Evolutionary conservation across 2,113 vertebrate genomes (phyloP).

Genomic region (Andinoacara biseriatus): DNA sequence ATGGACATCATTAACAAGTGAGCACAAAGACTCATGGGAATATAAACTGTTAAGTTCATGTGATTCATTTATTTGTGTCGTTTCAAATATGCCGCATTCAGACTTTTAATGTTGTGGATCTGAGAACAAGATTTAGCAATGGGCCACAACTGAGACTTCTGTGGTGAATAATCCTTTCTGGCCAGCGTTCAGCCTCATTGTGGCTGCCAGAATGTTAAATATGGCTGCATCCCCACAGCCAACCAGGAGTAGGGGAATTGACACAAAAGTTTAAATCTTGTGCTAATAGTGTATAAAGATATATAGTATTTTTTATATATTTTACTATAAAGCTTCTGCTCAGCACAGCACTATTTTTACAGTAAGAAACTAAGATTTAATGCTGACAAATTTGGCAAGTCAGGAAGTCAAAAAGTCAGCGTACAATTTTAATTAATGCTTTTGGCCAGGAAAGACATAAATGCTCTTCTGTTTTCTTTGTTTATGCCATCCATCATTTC

Average conservation of each 20-base stretch:
- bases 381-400: slow-evolving; percentile 1
- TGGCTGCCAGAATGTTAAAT: neutral
- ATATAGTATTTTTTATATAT: neutral
- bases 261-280: neutral
- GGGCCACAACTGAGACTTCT: neutral
- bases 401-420: slow-evolving; percentile 7
- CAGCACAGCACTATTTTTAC: neutral
- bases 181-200: neutral
- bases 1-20: neutral
- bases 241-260: neutral
- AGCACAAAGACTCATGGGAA: neutral
- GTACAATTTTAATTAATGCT: neutral
- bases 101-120: neutral
- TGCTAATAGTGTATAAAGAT: neutral
- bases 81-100: neutral
- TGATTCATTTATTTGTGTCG: neutral
- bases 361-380: neutral
- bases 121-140: neutral
- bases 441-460: neutral
- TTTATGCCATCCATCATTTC: neutral
- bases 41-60: neutral
- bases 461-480: neutral
- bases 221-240: neutral
- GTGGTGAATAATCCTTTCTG: slow-evolving; percentile 1
- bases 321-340: neutral